phyloP scores from a whole-genome alignment of 2,797 vertebrate species.

The Leuciscus waleckii region DNA sequence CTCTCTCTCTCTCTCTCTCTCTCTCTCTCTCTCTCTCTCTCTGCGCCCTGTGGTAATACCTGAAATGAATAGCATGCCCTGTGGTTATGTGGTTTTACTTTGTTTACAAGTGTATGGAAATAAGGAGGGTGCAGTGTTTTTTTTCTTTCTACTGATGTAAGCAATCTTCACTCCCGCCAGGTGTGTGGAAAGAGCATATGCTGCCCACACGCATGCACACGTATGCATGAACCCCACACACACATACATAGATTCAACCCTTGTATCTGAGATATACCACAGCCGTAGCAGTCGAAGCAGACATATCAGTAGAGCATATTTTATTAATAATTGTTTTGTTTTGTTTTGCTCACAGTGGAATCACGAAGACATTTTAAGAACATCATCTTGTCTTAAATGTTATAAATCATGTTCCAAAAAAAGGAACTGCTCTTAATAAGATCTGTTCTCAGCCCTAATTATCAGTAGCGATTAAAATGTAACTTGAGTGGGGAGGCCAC shows the following conservation, averaged over 20 bases:
- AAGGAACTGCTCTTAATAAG: background rate
- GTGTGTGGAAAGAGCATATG: slow-evolving; percentile 24
- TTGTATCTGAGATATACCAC: background rate
- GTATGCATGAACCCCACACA: slow-evolving; percentile 22
- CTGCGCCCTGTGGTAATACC: slow-evolving; percentile 6
- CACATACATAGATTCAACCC: background rate
- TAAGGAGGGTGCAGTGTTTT: background rate
- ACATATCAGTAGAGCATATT: background rate
- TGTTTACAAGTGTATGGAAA: slow-evolving; percentile 41
- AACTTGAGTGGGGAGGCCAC: slow-evolving; percentile 53
- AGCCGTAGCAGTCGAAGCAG: background rate
- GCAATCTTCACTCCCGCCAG: slow-evolving; percentile 15
- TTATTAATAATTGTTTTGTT: background rate
- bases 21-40: background rate
- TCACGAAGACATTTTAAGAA: background rate
- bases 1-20: background rate
- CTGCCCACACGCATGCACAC: background rate
- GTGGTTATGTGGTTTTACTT: slow-evolving; percentile 38
- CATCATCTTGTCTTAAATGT: background rate
- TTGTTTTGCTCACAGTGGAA: background rate
- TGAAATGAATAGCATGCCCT: slow-evolving; percentile 36
- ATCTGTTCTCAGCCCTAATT: slow-evolving; percentile 7
- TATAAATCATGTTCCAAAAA: background rate
- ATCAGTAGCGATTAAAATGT: slow-evolving; percentile 57
- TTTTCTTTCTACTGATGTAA: slow-evolving; percentile 16